Conservation (phyloP, 2,797 vertebrate genomes). For the Adelosebastes latens region DNA sequence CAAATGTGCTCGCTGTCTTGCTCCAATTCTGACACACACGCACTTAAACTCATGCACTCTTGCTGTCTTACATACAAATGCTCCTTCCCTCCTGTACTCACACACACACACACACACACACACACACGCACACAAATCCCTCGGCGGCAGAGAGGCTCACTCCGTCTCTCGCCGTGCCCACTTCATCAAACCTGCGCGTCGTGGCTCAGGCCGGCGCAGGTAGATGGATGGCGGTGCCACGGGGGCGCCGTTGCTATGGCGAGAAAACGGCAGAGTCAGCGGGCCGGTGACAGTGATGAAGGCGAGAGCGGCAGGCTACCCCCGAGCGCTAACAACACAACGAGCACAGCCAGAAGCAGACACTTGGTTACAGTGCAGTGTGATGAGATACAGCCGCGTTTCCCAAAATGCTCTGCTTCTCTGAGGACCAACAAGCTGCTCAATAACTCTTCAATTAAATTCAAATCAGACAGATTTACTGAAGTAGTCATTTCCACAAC, state of each 20-base stretch:
- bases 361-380: constrained; percentile 45
- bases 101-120: constrained; percentile 6
- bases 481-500: neutral
- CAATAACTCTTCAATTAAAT: neutral
- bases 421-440: neutral
- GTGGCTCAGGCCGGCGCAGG: constrained; percentile 56
- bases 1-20: constrained; percentile 41
- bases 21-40: constrained; percentile 43
- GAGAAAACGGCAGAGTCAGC: constrained; percentile 72
- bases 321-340: constrained; percentile 57
- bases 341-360: constrained; percentile 68
- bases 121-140: constrained; percentile 18
- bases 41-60: constrained; percentile 19
- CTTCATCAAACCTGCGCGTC: constrained; percentile 67
- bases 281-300: constrained; percentile 80
- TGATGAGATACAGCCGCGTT: constrained; percentile 29
- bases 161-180: constrained; percentile 44
- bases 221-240: constrained; percentile 76
- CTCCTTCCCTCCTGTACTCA: neutral
- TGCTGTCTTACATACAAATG: constrained; percentile 46
- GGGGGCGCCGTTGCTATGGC: constrained; percentile 56
- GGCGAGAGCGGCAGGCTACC: constrained; percentile 61
- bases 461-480: neutral
- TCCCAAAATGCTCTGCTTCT: constrained; percentile 63
- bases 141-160: constrained; percentile 16